Conservation (phyloP, 2,113 vertebrate species). For the Oceanites oceanicus region DNA sequence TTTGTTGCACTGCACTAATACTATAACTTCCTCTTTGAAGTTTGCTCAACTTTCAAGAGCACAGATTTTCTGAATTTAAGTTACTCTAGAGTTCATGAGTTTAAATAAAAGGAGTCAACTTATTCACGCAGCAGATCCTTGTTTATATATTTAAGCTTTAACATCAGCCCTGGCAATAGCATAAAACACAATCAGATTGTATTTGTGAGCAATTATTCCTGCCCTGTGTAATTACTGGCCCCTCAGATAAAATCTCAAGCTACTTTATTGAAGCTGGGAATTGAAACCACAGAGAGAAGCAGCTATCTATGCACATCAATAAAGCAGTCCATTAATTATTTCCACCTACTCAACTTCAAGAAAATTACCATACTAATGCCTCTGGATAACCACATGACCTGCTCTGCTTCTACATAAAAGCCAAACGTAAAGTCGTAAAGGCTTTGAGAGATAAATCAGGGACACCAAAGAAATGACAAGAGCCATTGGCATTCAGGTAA, state of each 20-base stretch:
- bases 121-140: background rate
- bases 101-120: background rate
- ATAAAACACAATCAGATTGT: constrained; percentile 34
- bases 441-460: background rate
- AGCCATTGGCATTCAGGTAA: constrained; percentile 28
- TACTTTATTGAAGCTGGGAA: constrained; percentile 65
- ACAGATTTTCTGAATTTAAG: background rate
- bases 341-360: constrained; percentile 57
- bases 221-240: constrained; percentile 65
- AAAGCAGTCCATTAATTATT: constrained; percentile 73
- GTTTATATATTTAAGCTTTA: constrained; percentile 28
- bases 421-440: constrained; percentile 9
- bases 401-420: constrained; percentile 41
- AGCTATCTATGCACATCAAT: constrained; percentile 62
- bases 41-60: background rate
- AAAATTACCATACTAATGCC: constrained; percentile 61
- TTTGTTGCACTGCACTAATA: background rate
- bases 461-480: constrained; percentile 11
- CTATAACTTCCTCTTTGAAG: background rate
- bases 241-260: constrained; percentile 71
- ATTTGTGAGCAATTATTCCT: constrained; percentile 63
- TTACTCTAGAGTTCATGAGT: background rate
- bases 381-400: constrained; percentile 36
- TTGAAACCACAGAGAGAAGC: constrained; percentile 61
- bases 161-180: constrained; percentile 16